Evolutionary conservation across 2,797 vertebrate species (phyloP).

Genomic region (Ptychadena robeensis): DNA sequence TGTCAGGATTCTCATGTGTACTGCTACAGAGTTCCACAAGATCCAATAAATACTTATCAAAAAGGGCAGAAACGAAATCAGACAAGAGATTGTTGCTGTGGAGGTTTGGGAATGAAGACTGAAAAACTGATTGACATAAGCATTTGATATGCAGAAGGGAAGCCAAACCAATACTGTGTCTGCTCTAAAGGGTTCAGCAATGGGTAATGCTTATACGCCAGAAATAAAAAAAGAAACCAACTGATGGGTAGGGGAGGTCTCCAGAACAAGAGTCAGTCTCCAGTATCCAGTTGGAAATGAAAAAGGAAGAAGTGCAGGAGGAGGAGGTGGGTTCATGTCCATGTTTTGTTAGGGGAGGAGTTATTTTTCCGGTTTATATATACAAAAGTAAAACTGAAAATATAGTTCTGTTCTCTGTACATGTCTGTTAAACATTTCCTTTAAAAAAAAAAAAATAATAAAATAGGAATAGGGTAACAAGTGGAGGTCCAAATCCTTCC

Average conservation of each 20-base stretch:
- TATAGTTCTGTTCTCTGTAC: conserved; percentile 99
- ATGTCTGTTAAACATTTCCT: conserved; percentile 75
- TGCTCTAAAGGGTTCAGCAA: conserved; percentile 14
- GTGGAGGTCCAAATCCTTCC: not conserved
- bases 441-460: conserved; percentile 79
- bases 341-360: conserved; percentile 75
- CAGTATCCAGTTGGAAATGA: conserved; percentile 25
- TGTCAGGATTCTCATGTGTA: conserved; percentile 30
- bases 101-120: conserved; percentile 37
- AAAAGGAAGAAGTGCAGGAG: not conserved
- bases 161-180: conserved; percentile 37
- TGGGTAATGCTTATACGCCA: conserved; percentile 26
- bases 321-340: conserved; percentile 44
- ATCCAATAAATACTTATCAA: conserved; percentile 51
- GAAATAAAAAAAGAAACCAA: conserved; percentile 7
- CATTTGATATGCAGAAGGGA: not conserved
- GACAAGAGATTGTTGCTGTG: conserved; percentile 38
- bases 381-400: conserved; percentile 99
- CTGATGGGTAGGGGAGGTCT: conserved; percentile 6
- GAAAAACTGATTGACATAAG: conserved; percentile 28
- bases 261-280: conserved; percentile 54
- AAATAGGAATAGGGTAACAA: conserved; percentile 57
- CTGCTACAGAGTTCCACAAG: conserved; percentile 26
- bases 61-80: conserved; percentile 43
- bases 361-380: conserved; percentile 97